Base-by-base conservation (phyloP, 2,797 vertebrate genomes). In the Pagetopsis macropterus region DNA sequence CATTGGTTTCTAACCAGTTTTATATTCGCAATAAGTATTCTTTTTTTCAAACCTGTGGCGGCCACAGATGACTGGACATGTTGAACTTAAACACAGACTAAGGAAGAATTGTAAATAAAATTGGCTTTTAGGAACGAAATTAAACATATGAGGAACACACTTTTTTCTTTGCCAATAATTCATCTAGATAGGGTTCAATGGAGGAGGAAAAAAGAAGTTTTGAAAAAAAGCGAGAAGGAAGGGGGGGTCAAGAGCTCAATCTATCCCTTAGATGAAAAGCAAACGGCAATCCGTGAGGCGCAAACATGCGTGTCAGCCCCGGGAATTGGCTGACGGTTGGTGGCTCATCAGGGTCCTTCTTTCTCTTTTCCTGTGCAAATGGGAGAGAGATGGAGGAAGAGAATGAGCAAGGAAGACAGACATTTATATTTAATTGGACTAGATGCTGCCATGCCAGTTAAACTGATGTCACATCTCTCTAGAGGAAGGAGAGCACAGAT, bases 201-300 rank as follows among this genome's bases (percentile, higher is more conserved):
- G 40, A 71, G 17, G 61, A 68, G 21, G 51, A 64, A 77, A 70
- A 5, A 67, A 63, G 61, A 66, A 72, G 73, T 70, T 74, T 50
- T 66, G 44, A 37, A 52, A 41, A 27, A 3, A 11, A 65, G 21
- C 31, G 16, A 41, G 37, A 31, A 21, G 49, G 49, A 72, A 31
- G 48, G 60, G 65, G 58, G 82, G 91, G 90, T 93, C 90, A 93
- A 87, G 87, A 86, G 91, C 84, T 86, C 90, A 91, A 92, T 93
- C 89, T 88, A 75, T 83, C 67, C 84, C 73, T 78, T 19, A 86
- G 90, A 94, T 93, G 91, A 92, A 94, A 94, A 93, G 93, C 90
- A 94, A 94, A 94, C 84, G 83, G 76, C 90, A 91, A 91, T 92
- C 76, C 82, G 70, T 52, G 75, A 64, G 81, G 81, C 84, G 89